Base-by-base conservation (phyloP, 1,140 invertebrate genomes). In the Meloidogyne chitwoodi region DNA sequence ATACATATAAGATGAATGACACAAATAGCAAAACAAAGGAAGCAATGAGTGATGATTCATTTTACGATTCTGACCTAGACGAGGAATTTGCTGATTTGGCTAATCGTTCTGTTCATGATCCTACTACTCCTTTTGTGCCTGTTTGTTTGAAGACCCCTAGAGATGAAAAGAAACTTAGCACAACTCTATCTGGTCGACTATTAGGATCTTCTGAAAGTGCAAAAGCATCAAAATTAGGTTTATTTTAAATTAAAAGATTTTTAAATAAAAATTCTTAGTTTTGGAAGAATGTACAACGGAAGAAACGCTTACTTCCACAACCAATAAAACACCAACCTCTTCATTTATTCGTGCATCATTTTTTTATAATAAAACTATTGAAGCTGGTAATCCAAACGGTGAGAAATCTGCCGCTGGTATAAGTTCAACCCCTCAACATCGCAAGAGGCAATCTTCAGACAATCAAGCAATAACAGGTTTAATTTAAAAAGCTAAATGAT, bases 31-130 rank as follows among this genome's bases (percentile, higher is more conserved):
- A 19, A 56, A 4, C 48, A 56, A 8, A 56, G 6, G 48, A 22
- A 56, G 48, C 48, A 56, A 8, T 1, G 26, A 74, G 68, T 6
- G 68, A 69, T 69, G 68, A 69, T 29, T 69, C 68, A 8, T 69
- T 69, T 41, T 69, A 69, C 11, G 68, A 69, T 61, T 69, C 68
- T 24, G 68, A 69, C 31, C 38, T 56, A 29, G 68, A 69, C 10
- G 68, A 69, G 22, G 41, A 41, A n/a, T 27, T 69, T 26, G 68
- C 68, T 4, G 68, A 44, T 29, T 34, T 34, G 1, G 44, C 68
- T 16, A 69, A 44, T n/a, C 68, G 61, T 27, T 69, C 68, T 16
- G 26, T 69, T 22, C 26, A 41, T 61, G 68, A 69, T 61, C 68
- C 68, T 6, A 41, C 38, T 38, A 69, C 41, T 10, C 68, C 68